These are phyloP conservation scores for Reticulitermes speratus DNA, from an alignment of 1,140 invertebrate species.

Conservation along the genomic window DNA sequence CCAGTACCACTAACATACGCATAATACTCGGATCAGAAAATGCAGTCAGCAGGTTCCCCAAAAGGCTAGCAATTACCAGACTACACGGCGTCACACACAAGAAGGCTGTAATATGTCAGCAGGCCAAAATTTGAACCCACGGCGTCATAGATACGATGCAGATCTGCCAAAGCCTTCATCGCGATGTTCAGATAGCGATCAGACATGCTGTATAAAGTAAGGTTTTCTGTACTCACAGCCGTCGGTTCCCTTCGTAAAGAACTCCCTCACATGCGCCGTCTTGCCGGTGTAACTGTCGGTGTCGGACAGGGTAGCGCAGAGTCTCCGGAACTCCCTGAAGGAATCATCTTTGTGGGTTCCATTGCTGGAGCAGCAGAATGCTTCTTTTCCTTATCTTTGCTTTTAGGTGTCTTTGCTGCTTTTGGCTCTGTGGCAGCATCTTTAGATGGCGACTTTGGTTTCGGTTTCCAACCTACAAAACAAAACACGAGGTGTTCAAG, in stretches of 20 bases:
- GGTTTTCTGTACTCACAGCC: conserved; percentile 47
- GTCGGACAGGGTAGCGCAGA: conserved; percentile 75
- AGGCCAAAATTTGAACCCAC: no score
- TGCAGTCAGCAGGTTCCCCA: no score
- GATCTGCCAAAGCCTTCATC: no score
- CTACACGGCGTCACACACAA: no score
- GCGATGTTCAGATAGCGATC: no score
- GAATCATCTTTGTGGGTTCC: conserved; percentile 60
- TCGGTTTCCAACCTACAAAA: not conserved
- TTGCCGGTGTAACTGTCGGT: conserved; percentile 80
- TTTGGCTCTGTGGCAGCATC: not conserved
- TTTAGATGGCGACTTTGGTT: not conserved
- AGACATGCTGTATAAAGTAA: no score
- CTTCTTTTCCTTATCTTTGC: conserved; percentile 20
- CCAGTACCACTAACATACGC: no score
- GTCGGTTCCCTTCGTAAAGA: conserved; percentile 66
- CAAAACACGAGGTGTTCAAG: not conserved
- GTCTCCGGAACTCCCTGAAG: conserved; percentile 73
- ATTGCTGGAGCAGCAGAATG: conserved; percentile 32
- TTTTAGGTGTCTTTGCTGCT: not conserved
- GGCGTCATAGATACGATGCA: no score
- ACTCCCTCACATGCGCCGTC: conserved; percentile 69
- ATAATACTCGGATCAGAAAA: no score
- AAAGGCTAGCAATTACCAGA: no score
- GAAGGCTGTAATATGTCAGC: no score